phyloP scores from a whole-genome alignment of 2,113 vertebrate species.

The Gorsachius goisagi region DNA sequence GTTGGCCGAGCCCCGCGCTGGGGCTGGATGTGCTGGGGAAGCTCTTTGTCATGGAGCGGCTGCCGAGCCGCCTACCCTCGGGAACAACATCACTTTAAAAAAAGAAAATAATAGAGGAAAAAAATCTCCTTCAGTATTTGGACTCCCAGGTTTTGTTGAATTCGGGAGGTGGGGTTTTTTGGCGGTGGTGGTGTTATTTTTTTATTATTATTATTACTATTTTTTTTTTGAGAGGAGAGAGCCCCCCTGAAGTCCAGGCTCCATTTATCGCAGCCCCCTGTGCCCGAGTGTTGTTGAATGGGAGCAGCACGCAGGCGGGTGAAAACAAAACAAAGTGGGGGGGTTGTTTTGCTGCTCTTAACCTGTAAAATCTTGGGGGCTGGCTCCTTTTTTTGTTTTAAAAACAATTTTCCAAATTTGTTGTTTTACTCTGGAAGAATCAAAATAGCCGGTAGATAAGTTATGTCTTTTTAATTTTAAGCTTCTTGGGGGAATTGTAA shows the following conservation, averaged over 20 bases:
- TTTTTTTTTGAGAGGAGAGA: background rate
- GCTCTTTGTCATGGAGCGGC: constrained; percentile 48
- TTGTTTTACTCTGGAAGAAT: background rate
- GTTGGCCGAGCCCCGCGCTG: background rate
- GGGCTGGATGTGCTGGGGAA: background rate
- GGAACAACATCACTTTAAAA: background rate
- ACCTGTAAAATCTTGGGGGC: background rate
- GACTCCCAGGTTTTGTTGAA: background rate
- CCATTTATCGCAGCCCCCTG: background rate
- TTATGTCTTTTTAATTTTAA: background rate
- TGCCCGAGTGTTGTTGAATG: background rate
- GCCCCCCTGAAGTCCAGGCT: background rate
- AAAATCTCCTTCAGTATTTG: background rate
- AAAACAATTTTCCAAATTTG: background rate
- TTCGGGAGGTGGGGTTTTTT: background rate
- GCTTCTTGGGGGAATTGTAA: background rate
- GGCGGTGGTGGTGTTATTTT: background rate
- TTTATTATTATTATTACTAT: too few relatives aligned
- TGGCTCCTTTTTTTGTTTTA: background rate
- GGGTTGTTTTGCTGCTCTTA: background rate
- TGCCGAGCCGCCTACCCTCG: background rate
- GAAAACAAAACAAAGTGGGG: constrained; percentile 52
- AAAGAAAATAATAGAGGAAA: too few relatives aligned
- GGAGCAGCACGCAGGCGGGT: background rate
- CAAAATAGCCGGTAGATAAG: background rate